A percentile compares a stretch with the other conserved stretches of the same genome.
Evolutionary conservation across 2,888 invertebrate species (phyloP).

Genomic region (Eubasilissa splendida): DNA sequence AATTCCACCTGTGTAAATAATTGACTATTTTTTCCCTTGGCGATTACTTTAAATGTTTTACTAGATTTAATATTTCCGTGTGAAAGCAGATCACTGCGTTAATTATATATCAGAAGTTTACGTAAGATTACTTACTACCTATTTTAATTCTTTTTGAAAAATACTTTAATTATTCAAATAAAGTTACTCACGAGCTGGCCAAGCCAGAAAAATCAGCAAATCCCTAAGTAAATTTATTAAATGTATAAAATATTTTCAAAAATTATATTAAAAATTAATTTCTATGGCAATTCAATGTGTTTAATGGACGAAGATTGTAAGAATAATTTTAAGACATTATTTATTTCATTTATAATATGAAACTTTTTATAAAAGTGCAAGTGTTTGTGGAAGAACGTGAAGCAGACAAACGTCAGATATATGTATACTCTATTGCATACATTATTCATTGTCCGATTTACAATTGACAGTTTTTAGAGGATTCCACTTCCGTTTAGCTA

Average conservation of each 20-base stretch:
- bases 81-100: slow-evolving; percentile 14
- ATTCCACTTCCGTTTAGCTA: slow-evolving; percentile 18
- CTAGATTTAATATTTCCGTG: slow-evolving; percentile 31
- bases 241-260: slow-evolving; percentile 42
- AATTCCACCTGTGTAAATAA: slow-evolving; percentile 40
- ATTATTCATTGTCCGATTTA: slow-evolving; percentile 2
- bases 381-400: slow-evolving; percentile 13
- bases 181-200: neutral
- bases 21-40: slow-evolving; percentile 41
- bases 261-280: slow-evolving; percentile 40
- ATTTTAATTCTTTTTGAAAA: slow-evolving; percentile 41
- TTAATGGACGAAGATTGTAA: slow-evolving; percentile 31
- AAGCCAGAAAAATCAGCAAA: slow-evolving; percentile 25
- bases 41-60: slow-evolving; percentile 35
- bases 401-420: slow-evolving; percentile 2
- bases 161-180: slow-evolving; percentile 40
- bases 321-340: slow-evolving; percentile 46
- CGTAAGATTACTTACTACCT: slow-evolving; percentile 17
- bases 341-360: slow-evolving; percentile 42
- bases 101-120: slow-evolving; percentile 26
- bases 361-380: slow-evolving; percentile 43
- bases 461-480: neutral
- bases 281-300: slow-evolving; percentile 38
- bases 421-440: slow-evolving; percentile 10
- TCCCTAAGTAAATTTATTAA: slow-evolving; percentile 29